Base-by-base conservation (phyloP, 2,797 vertebrate species). In the Cynopterus sphinx region DNA sequence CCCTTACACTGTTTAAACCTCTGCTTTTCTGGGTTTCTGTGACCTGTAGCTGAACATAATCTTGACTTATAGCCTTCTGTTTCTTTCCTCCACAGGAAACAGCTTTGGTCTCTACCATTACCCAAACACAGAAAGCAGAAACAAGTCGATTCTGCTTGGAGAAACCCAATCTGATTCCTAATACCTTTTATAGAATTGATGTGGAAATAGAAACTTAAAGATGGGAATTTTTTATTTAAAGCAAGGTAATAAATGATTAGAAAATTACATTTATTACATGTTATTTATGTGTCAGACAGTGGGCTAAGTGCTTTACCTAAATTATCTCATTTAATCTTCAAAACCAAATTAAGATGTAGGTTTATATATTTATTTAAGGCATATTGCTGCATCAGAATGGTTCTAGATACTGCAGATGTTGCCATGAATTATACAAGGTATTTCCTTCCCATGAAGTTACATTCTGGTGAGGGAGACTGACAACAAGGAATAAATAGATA, bases 261-360 rank as follows among this genome's bases (percentile, higher is more conserved):
- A 71, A 71, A 67, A 43, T 9, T 49, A 31, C 24, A 74, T 43
- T 57, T 43, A 49, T 51, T 63, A 6, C 22, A 16, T 26, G 1
- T 3, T 90, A 70, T 78, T 71, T 81, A 89, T 41, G 6, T 77
- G 31, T 61, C 83, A 91, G 51, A 77, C 17, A 67, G 63, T 68
- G 57, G 31, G 41, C 49, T 89, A 79, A 73, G 19, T 43, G 41
- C 28, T 79, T 86, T 70, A 49, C 22, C 31, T 84, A 43, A 90
- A 51, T 84, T 65, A 75, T 68, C 22, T 91, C 51, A 86, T 83
- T 90, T 79, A 43, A 63, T 90, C 46, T 70, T 92, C 24, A 65
- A 92, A 92, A 79, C 24, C 57, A 33, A 21, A 36, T 13, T 43
- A 53, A 75, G 24, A 90, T 53, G 15, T 41, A 39, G 19, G 49